phyloP scores from a whole-genome alignment of 1,140 invertebrate species.

The Hermatobates lingyangjiaoensis region DNA sequence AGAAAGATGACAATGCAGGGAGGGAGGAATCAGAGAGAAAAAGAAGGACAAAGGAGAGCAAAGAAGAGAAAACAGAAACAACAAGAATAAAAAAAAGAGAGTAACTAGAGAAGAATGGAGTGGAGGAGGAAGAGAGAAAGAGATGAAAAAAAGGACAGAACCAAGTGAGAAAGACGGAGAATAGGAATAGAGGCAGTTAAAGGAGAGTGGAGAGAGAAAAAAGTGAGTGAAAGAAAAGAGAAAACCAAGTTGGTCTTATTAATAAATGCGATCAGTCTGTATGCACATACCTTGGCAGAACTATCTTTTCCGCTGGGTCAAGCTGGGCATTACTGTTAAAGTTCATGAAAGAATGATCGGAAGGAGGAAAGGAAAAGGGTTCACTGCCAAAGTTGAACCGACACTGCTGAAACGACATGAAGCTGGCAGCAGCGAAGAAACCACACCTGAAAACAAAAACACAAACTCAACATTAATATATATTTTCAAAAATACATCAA shows the following conservation, averaged over 20 bases:
- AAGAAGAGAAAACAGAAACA: too few relatives aligned
- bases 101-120: not conserved
- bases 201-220: not conserved
- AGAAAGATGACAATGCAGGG: too few relatives aligned
- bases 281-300: slow-evolving; percentile 34
- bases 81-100: too few relatives aligned
- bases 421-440: slow-evolving; percentile 84
- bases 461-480: too few relatives aligned
- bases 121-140: not conserved
- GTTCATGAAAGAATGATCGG: slow-evolving; percentile 36
- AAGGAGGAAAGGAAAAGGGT: slow-evolving; percentile 61
- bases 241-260: too few relatives aligned
- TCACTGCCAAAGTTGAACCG: slow-evolving; percentile 78
- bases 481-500: too few relatives aligned
- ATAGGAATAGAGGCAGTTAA: not conserved
- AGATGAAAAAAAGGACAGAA: not conserved
- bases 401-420: slow-evolving; percentile 91
- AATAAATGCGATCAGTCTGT: not conserved
- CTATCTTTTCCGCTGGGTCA: slow-evolving; percentile 46
- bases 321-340: slow-evolving; percentile 64
- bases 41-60: too few relatives aligned
- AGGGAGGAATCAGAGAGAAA: too few relatives aligned
- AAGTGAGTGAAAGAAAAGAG: not conserved
- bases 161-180: not conserved
- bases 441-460: slow-evolving; percentile 40